Conservation (phyloP, 2,797 vertebrate genomes). For the Enteromius paludinosus region DNA sequence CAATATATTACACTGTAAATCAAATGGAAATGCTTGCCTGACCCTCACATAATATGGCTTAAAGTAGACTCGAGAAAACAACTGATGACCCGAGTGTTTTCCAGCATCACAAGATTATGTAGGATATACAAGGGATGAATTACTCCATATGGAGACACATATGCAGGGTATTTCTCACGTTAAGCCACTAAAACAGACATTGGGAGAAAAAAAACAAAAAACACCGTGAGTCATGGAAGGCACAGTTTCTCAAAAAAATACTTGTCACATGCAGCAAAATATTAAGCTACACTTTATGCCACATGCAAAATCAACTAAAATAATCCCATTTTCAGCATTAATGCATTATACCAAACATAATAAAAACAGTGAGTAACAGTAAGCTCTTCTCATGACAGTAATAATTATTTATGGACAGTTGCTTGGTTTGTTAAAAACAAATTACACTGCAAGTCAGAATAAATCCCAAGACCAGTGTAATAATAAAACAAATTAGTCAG, state of each 20-base stretch:
- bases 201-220: background rate
- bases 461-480: background rate
- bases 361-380: background rate
- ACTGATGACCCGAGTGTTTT: background rate
- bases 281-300: background rate
- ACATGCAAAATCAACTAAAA: background rate
- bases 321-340: background rate
- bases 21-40: background rate
- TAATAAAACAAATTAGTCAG: background rate
- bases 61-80: background rate
- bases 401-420: background rate
- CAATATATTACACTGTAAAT: background rate
- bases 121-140: background rate
- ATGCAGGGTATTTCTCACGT: conserved; percentile 5
- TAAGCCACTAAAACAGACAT: background rate
- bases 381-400: background rate
- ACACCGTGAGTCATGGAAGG: background rate
- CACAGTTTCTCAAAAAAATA: background rate
- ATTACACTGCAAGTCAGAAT: too few relatives aligned
- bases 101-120: background rate
- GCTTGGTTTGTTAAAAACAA: background rate
- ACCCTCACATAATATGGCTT: background rate
- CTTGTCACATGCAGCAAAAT: background rate
- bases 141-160: background rate
- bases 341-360: background rate